Evolutionary conservation across 2,113 vertebrate species (phyloP).

Genomic region (Macquaria ambigua): DNA sequence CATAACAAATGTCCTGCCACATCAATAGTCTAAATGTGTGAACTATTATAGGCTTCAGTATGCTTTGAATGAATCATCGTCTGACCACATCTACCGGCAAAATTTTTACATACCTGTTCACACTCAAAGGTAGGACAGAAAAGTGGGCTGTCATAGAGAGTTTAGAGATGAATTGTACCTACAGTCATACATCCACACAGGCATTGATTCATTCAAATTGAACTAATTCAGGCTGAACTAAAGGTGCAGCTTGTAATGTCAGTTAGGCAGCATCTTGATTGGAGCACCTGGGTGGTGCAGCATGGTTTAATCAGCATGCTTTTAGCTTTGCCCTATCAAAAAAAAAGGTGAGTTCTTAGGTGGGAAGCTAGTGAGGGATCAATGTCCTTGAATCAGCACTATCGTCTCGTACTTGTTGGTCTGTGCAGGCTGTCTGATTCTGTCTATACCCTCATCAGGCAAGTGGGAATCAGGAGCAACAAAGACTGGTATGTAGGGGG

Average conservation of each 20-base stretch:
- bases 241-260: not conserved
- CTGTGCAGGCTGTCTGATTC: not conserved
- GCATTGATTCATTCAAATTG: not conserved
- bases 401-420: not conserved
- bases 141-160: not conserved
- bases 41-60: too few species aligned
- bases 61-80: not conserved
- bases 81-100: not conserved
- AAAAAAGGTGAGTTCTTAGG: not conserved
- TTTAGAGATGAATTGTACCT: not conserved
- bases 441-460: not conserved
- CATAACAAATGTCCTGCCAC: not conserved
- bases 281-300: too few species aligned
- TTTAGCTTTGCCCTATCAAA: not conserved
- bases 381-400: not conserved
- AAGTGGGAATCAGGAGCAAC: not conserved
- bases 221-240: not conserved
- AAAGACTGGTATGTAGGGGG: not conserved
- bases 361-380: not conserved
- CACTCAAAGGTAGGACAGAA: not conserved
- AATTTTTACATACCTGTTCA: not conserved
- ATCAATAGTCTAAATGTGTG: not conserved
- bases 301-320: not conserved
- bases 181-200: not conserved
- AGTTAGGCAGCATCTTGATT: not conserved